Base-by-base conservation (phyloP, 2,888 invertebrate species). In the Drosophila prolongata region DNA sequence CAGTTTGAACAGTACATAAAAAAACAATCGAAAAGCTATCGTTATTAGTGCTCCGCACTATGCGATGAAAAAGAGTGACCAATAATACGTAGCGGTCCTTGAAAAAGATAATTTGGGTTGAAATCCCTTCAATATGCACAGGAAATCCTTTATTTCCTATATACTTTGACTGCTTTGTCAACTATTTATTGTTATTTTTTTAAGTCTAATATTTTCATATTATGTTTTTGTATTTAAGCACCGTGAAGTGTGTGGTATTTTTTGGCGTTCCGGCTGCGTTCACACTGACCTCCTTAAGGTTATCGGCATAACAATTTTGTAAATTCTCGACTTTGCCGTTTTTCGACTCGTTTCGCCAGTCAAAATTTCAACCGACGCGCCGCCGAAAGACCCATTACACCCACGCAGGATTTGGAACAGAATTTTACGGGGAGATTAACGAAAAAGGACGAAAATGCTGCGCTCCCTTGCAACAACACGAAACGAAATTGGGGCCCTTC, bases 401-500 rank as follows among this genome's bases (percentile, higher is more conserved):
- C 14, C 16, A 27, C 60, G 47, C 46, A 43, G 46, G 52, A 72
- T 19, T 30, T 27, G 19, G 19, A 47, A 14, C 42, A 34, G 43
- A 35, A 44, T 27, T 24, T 24, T 35, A 55, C 60, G 40, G 34
- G 46, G 37, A 55, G 43, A 49, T 19, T 37, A 16, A 53, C 53
- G 30, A 46, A 13, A 30, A 52, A 66, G 49, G 35, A 61, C 61
- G 55, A 82, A 42, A 92, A 96, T 96, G 96, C 94, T 96, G 93
- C 95, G 96, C 93, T 95, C 95, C 92, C 94, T 95, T 89, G 93
- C 94, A 90, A 93, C 94, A 89, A 93, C 94, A 92, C 95, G 95
- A 93, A 95, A 95, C 92, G 95, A 95, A 91, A 92, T 95, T 85
- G 75, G 90, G 76, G 76, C 79, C 38, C 91, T 95, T 85, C 95